These are phyloP conservation scores for Rhagonycha lutea DNA, from an alignment of 2,888 invertebrate genomes.

Conservation along the genomic window DNA sequence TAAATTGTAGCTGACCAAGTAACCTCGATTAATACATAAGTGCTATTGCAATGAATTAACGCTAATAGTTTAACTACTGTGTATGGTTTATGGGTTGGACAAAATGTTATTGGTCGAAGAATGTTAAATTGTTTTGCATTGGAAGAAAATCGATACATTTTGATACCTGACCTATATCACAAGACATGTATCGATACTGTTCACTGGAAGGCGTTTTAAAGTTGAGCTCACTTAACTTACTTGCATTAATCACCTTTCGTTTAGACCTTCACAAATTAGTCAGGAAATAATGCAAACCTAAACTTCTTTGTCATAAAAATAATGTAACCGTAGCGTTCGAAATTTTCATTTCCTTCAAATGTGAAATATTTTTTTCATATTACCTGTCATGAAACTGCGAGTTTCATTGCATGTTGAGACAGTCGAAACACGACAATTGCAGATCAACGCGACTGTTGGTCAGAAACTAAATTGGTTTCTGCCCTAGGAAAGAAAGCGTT, in stretches of 20 bases:
- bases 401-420: too few relatives aligned
- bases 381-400: too few relatives aligned
- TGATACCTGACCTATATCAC: background rate
- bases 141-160: background rate
- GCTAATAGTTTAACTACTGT: background rate
- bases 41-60: background rate
- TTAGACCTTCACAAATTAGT: background rate
- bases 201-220: background rate
- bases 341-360: background rate
- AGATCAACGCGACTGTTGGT: too few relatives aligned
- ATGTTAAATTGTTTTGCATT: background rate
- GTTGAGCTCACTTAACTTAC: background rate
- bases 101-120: background rate
- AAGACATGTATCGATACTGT: background rate
- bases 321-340: too few relatives aligned
- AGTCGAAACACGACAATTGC: too few relatives aligned
- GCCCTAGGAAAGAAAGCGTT: too few relatives aligned
- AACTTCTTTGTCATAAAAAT: background rate
- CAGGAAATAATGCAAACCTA: background rate
- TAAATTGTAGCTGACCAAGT: slow-evolving; percentile 12
- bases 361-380: background rate
- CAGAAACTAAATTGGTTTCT: too few relatives aligned
- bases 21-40: slow-evolving; percentile 6
- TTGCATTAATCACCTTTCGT: background rate
- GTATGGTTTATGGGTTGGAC: background rate